Conservation (phyloP, 2,797 vertebrate species). For the Podargus strigoides region DNA sequence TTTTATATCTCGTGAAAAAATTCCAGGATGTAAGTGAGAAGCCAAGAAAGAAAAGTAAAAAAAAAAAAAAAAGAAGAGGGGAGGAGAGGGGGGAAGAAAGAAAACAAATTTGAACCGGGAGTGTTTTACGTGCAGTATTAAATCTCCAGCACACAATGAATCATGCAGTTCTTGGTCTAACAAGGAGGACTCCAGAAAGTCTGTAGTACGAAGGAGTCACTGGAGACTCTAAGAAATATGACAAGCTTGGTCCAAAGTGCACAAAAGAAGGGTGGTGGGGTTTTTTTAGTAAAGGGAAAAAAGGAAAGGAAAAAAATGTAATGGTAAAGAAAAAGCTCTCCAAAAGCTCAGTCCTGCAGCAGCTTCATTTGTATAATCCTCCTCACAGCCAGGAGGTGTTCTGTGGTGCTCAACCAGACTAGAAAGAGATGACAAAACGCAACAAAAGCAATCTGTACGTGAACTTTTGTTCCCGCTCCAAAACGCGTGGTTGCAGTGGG, state of each 20-base stretch:
- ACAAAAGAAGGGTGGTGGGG: not conserved
- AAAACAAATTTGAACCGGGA: conserved; percentile 51
- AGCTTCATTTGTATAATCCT: not conserved
- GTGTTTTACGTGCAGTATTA: conserved; percentile 48
- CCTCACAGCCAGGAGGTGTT: not conserved
- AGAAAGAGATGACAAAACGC: not conserved
- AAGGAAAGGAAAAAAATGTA: not conserved
- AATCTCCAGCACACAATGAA: conserved; percentile 59
- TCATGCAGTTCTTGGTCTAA: conserved; percentile 38
- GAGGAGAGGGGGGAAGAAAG: not conserved
- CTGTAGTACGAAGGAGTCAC: conserved; percentile 45
- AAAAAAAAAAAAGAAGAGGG: not conserved
- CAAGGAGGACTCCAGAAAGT: conserved; percentile 64
- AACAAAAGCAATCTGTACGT: rapidly evolving
- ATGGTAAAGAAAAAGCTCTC: not conserved
- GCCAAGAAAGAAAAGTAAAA: not conserved
- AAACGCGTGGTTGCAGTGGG: rapidly evolving
- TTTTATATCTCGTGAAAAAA: conserved; percentile 12
- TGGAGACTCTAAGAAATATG: conserved; percentile 26
- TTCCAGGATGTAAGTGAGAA: conserved; percentile 3
- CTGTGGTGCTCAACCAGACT: not conserved
- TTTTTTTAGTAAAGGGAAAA: not conserved
- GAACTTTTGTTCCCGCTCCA: not conserved
- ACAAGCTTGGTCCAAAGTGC: not conserved
- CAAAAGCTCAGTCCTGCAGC: not conserved